These are phyloP conservation scores for Leptarthrus brevirostris DNA, from an alignment of 2,888 invertebrate genomes.

Conservation along the genomic window DNA sequence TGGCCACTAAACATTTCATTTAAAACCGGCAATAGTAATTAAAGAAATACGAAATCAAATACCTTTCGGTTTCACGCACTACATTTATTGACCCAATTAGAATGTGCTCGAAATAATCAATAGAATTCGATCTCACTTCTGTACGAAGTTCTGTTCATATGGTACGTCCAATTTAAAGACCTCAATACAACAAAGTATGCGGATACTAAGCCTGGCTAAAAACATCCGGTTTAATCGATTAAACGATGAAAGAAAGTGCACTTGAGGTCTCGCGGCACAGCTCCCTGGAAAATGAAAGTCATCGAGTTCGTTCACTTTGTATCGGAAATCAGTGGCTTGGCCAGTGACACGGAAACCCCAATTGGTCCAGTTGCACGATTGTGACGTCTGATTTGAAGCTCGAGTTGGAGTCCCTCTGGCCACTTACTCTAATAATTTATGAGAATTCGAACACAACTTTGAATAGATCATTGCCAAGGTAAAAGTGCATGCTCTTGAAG, in stretches of 20 bases:
- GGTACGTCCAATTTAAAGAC: background rate
- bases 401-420: background rate
- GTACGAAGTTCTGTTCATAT: background rate
- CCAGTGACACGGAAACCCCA: constrained; percentile 43
- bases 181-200: constrained; percentile 6
- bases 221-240: constrained; percentile 34
- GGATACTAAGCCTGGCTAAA: constrained; percentile 19
- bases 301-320: constrained; percentile 51
- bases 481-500: constrained; percentile 19
- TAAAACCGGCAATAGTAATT: too few relatives aligned
- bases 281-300: constrained; percentile 52
- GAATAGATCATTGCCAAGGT: background rate
- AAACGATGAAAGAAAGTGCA: constrained; percentile 37
- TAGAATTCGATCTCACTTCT: constrained; percentile 28
- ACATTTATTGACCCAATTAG: constrained; percentile 6
- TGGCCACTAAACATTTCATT: too few relatives aligned
- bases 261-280: background rate
- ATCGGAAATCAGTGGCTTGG: constrained; percentile 26
- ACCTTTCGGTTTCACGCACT: constrained; percentile 25
- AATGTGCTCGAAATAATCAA: background rate
- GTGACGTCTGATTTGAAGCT: background rate
- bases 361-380: constrained; percentile 4
- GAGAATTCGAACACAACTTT: constrained; percentile 26
- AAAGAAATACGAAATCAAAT: too few relatives aligned
- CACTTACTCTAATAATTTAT: constrained; percentile 16